Evolutionary conservation across 1,140 invertebrate genomes (phyloP).

Genomic region (Zaprionus gabonicus): DNA sequence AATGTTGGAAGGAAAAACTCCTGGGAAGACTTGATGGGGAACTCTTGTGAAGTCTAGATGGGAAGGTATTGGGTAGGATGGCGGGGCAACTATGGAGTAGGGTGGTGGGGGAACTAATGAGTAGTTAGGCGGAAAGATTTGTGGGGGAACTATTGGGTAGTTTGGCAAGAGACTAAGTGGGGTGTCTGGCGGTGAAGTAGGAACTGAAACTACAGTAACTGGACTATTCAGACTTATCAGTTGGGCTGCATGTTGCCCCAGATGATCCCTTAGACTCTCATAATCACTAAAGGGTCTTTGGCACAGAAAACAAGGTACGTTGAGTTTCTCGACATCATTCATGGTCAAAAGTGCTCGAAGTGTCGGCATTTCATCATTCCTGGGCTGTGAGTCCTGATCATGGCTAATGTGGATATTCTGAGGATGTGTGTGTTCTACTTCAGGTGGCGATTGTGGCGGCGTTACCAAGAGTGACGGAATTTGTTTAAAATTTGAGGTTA

Average conservation of each 20-base stretch:
- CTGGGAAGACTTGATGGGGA: too few relatives aligned
- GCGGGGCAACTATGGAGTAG: background rate
- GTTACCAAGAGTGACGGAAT: slow-evolving; percentile 26
- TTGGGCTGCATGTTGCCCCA: background rate
- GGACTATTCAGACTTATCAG: background rate
- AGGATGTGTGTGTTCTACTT: background rate
- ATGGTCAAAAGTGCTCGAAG: background rate
- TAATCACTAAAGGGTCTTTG: background rate
- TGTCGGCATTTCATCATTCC: background rate
- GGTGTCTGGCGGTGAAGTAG: background rate
- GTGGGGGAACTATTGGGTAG: background rate
- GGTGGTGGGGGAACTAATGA: background rate
- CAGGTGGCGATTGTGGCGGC: slow-evolving; percentile 47
- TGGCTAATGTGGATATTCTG: background rate
- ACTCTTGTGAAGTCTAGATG: too few relatives aligned
- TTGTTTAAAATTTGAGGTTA: background rate
- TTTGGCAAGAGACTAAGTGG: background rate
- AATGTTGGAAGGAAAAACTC: too few relatives aligned
- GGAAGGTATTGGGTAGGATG: background rate
- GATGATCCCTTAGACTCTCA: background rate
- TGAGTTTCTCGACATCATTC: background rate
- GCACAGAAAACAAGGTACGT: background rate
- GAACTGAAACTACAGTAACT: background rate
- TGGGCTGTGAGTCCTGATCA: background rate
- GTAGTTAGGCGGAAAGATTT: background rate